These are phyloP conservation scores for Noctua pronuba DNA, from an alignment of 2,888 invertebrate species.

Conservation along the genomic window DNA sequence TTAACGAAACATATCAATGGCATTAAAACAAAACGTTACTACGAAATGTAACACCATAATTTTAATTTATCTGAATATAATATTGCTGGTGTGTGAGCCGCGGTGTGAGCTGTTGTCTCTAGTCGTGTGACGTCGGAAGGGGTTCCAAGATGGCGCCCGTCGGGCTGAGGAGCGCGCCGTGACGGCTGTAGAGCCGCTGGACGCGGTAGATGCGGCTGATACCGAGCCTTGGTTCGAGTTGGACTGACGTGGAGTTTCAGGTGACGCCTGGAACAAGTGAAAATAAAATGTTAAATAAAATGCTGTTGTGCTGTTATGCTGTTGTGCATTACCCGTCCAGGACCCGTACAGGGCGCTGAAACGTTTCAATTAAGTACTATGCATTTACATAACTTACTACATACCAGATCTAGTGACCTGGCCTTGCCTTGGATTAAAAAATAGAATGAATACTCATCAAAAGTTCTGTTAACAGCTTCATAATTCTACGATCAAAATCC, in stretches of 20 bases:
- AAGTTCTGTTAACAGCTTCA: neutral
- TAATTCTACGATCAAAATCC: neutral
- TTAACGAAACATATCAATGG: slow-evolving; percentile 39
- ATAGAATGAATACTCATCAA: neutral
- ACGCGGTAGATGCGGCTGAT: slow-evolving; percentile 86
- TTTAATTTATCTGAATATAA: slow-evolving; percentile 89
- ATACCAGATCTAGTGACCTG: neutral
- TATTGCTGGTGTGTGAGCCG: slow-evolving; percentile 88
- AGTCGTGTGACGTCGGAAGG: slow-evolving; percentile 92
- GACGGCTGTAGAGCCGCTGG: slow-evolving; percentile 83
- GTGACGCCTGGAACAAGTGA: slow-evolving; percentile 72
- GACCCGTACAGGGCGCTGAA: too few species aligned
- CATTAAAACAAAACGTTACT: slow-evolving; percentile 21
- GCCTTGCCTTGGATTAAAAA: neutral
- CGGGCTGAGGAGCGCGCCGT: slow-evolving; percentile 84
- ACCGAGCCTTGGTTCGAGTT: slow-evolving; percentile 87
- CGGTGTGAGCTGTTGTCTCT: slow-evolving; percentile 88
- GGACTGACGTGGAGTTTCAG: slow-evolving; percentile 78
- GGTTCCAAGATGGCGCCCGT: slow-evolving; percentile 92
- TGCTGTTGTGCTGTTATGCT: too few species aligned
- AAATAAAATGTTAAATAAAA: neutral
- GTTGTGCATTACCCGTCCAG: neutral
- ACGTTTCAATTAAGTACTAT: neutral
- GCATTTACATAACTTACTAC: neutral
- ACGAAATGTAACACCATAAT: neutral